Conservation (phyloP, 1,140 invertebrate genomes). For the Lamellibrachia luymesi region DNA sequence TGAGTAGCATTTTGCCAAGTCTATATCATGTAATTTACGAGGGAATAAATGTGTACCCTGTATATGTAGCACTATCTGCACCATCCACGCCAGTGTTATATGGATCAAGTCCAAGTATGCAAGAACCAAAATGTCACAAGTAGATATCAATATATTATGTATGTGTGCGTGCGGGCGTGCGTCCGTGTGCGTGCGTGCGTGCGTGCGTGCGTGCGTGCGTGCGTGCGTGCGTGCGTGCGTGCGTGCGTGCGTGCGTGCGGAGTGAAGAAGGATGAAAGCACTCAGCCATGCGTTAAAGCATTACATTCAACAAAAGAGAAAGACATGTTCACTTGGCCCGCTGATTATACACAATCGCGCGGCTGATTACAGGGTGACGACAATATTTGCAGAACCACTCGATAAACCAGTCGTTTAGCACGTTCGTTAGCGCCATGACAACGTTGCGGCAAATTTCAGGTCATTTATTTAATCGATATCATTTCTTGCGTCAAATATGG, state of each 20-base stretch:
- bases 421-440: background rate
- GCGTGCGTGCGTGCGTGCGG: background rate
- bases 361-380: background rate
- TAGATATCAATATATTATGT: no score
- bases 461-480: background rate
- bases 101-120: no score
- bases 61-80: no score
- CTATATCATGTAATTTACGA: no score
- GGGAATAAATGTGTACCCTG: no score
- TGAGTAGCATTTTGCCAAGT: no score
- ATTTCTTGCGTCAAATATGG: background rate
- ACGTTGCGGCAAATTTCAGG: background rate
- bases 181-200: no score
- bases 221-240: background rate
- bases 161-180: no score
- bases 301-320: background rate
- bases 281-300: background rate
- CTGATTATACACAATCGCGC: background rate
- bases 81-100: no score
- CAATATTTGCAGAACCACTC: background rate
- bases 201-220: no score
- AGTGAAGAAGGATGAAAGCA: no score
- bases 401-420: background rate
- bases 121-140: no score
- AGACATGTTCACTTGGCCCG: background rate